Percentiles rank a stretch among this genome's conserved stretches.
phyloP scores from a whole-genome alignment of 2,113 vertebrate genomes.

The Saimiri boliviensis region DNA sequence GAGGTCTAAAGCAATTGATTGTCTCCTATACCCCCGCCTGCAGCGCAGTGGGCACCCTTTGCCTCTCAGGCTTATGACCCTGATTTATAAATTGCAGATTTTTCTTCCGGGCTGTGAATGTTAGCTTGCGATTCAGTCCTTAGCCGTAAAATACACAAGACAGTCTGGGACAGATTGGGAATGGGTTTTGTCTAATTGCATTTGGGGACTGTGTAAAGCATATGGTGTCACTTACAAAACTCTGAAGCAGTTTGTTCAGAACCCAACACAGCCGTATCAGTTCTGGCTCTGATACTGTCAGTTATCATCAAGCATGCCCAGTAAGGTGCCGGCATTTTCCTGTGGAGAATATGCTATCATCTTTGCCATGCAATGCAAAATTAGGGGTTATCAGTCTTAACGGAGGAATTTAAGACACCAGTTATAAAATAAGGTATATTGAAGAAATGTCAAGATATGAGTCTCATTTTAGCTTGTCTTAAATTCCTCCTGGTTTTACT shows the following conservation, averaged over 20 bases:
- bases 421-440: slow-evolving; percentile 42
- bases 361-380: background rate
- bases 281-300: slow-evolving; percentile 39
- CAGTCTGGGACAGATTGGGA: slow-evolving; percentile 52
- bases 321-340: slow-evolving; percentile 8
- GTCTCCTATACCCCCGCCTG: background rate
- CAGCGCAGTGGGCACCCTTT: background rate
- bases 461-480: slow-evolving; percentile 33
- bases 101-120: background rate
- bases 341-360: slow-evolving; percentile 20
- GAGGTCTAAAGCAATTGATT: no score
- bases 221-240: slow-evolving; percentile 37
- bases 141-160: slow-evolving; percentile 26
- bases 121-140: slow-evolving; percentile 17
- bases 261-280: background rate
- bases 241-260: slow-evolving; percentile 42
- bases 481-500: slow-evolving; percentile 38
- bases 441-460: slow-evolving; percentile 30
- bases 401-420: background rate
- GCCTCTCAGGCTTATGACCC: background rate
- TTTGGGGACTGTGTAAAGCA: background rate
- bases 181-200: slow-evolving; percentile 46
- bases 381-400: background rate
- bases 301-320: slow-evolving; percentile 30
- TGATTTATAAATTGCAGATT: background rate